Conservation (phyloP, 2,797 vertebrate genomes). For the Anguilla anguilla region DNA sequence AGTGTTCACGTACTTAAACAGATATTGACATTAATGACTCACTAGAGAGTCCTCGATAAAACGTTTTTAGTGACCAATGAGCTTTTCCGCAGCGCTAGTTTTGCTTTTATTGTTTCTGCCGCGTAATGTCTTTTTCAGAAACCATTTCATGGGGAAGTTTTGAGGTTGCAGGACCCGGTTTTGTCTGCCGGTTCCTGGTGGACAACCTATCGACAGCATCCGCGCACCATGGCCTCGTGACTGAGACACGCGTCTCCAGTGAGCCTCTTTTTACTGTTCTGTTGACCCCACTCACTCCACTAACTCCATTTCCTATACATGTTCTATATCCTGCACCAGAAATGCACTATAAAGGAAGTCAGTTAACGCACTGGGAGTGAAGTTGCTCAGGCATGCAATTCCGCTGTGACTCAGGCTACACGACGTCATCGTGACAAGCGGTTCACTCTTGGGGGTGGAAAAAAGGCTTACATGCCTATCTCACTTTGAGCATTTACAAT, state of each 20-base stretch:
- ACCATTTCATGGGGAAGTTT: not conserved
- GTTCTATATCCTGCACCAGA: constrained; percentile 59
- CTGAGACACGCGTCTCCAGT: constrained; percentile 57
- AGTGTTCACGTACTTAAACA: not conserved
- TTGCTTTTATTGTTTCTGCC: constrained; percentile 44
- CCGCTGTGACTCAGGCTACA: constrained; percentile 51
- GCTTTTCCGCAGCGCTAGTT: not conserved
- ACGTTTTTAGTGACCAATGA: not conserved
- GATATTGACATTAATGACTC: constrained; percentile 13
- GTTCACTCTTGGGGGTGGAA: not conserved
- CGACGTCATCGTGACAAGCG: constrained; percentile 60
- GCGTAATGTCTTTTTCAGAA: constrained; percentile 23
- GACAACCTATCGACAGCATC: constrained; percentile 40
- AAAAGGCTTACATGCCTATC: not conserved
- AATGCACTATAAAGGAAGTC: constrained; percentile 62
- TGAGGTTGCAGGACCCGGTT: not conserved
- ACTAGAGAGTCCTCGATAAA: not conserved
- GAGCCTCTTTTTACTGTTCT: constrained; percentile 65
- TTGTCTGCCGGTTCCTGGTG: not conserved
- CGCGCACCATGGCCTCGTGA: constrained; percentile 40
- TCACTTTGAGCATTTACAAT: not conserved
- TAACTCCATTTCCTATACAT: constrained; percentile 77
- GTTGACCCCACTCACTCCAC: constrained; percentile 73
- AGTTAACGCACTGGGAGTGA: constrained; percentile 64
- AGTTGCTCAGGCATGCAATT: constrained; percentile 63